Conservation (phyloP, 2,113 vertebrate genomes). For the Otolemur garnettii region DNA sequence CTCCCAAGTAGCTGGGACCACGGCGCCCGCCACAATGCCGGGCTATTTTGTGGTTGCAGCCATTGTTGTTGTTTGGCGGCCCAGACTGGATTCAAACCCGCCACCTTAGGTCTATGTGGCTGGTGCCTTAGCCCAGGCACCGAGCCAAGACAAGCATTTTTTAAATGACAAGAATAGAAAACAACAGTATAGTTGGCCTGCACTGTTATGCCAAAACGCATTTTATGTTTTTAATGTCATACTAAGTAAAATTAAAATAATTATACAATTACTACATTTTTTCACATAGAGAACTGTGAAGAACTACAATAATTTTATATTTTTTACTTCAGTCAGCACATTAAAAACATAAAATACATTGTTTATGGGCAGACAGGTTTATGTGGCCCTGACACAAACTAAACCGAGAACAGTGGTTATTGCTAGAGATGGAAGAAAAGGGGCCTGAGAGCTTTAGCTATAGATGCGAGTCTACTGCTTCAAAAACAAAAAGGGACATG, state of each 20-base stretch:
- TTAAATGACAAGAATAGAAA: neutral
- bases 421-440: neutral
- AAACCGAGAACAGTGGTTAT: neutral
- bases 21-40: too few species aligned
- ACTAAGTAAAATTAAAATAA: constrained; percentile 8
- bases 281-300: neutral
- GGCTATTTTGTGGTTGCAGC: too few species aligned
- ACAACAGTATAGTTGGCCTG: too few species aligned
- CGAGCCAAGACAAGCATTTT: neutral
- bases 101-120: too few species aligned
- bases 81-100: too few species aligned
- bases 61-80: too few species aligned
- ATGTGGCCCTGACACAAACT: neutral
- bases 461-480: neutral
- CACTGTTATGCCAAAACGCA: neutral
- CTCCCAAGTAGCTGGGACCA: too few species aligned
- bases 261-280: constrained; percentile 12
- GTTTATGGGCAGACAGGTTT: neutral
- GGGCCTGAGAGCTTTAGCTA: neutral
- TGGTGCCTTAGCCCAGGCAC: too few species aligned
- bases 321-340: constrained; percentile 37
- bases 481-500: neutral
- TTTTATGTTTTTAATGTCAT: neutral
- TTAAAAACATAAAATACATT: neutral
- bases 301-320: neutral